Conservation (phyloP, 2,797 vertebrate genomes). For the Linurgus olivaceus region DNA sequence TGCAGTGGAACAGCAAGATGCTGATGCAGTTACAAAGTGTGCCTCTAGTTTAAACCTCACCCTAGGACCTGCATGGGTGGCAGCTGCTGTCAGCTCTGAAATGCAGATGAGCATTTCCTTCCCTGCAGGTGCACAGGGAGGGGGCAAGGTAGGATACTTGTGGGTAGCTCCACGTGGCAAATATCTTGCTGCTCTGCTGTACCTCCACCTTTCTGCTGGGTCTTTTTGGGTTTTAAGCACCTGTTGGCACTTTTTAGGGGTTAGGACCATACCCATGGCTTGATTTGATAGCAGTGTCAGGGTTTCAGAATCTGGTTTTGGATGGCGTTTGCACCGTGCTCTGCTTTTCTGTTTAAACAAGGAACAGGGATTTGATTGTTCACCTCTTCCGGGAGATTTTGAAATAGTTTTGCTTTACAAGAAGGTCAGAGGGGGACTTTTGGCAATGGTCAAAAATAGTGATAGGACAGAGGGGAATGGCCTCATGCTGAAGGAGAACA, state of each 20-base stretch:
- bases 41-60: neutral
- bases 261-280: neutral
- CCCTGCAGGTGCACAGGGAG: neutral
- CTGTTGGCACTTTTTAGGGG: neutral
- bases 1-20: neutral
- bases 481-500: neutral
- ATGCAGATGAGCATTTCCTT: neutral
- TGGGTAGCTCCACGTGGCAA: slow-evolving; percentile 28
- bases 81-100: slow-evolving; percentile 17
- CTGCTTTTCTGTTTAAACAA: neutral
- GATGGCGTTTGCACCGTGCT: neutral
- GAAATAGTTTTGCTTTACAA: neutral
- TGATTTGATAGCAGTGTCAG: neutral
- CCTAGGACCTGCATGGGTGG: neutral
- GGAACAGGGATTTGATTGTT: neutral
- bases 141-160: neutral
- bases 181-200: neutral
- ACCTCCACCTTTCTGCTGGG: slow-evolving; percentile 18
- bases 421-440: neutral
- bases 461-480: too few species aligned
- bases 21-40: neutral
- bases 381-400: neutral
- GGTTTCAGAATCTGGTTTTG: neutral
- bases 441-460: rapidly evolving
- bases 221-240: neutral